Conservation (phyloP, 2,797 vertebrate species). For the Coregonus ussuriensis region DNA sequence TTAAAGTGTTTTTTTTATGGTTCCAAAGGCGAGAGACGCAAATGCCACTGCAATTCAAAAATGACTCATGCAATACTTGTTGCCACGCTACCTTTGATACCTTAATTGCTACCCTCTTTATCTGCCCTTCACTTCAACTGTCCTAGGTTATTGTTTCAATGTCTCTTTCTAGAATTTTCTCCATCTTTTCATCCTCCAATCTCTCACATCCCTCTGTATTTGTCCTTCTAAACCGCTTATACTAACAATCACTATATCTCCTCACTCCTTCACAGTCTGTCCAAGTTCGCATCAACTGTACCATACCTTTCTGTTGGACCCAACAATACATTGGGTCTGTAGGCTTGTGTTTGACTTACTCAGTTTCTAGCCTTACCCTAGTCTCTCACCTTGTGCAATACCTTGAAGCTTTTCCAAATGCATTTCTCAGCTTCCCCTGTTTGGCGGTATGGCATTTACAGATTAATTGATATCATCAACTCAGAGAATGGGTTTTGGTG, state of each 20-base stretch:
- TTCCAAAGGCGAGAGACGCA: no score
- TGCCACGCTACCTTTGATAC: no score
- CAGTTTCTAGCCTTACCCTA: background rate
- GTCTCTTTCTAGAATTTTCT: no score
- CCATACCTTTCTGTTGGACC: no score
- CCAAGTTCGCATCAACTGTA: background rate
- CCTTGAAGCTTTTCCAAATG: background rate
- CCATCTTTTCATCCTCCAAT: no score
- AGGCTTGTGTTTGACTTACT: background rate
- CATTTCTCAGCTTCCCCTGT: background rate
- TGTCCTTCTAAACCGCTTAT: background rate
- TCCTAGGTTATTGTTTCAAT: background rate
- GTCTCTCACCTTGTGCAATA: background rate
- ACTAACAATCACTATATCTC: background rate
- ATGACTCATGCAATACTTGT: no score
- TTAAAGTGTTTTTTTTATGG: no score
- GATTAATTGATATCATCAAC: background rate
- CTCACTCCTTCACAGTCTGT: background rate
- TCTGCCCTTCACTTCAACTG: no score
- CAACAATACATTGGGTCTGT: background rate
- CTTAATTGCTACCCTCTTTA: no score
- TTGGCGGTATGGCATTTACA: background rate
- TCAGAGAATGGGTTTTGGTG: background rate
- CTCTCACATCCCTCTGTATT: background rate
- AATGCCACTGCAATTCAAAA: no score